These are phyloP conservation scores for Acinonyx jubatus DNA, from an alignment of 2,113 vertebrate genomes.

Conservation along the genomic window DNA sequence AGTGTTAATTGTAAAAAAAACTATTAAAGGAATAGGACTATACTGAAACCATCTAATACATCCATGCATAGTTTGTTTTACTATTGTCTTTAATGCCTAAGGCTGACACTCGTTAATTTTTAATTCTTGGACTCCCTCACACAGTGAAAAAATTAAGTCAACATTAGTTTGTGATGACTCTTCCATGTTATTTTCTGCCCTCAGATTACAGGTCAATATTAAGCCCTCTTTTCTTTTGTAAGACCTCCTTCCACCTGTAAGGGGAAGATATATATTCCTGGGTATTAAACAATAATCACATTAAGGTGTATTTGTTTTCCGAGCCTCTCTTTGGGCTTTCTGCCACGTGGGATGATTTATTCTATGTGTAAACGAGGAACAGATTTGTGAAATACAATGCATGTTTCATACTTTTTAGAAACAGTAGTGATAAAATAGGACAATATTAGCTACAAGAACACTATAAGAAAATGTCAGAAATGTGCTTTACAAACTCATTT, in stretches of 20 bases:
- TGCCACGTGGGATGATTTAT: background rate
- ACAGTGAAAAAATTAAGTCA: background rate
- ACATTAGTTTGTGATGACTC: background rate
- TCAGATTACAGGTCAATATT: background rate
- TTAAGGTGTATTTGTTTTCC: background rate
- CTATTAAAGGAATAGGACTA: background rate
- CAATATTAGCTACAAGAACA: background rate
- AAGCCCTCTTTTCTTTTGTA: background rate
- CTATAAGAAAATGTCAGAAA: background rate
- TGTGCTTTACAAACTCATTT: background rate
- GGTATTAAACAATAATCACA: background rate
- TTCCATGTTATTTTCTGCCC: background rate
- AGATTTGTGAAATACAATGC: background rate
- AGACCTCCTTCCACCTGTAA: background rate
- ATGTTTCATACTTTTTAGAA: background rate
- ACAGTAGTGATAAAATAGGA: background rate
- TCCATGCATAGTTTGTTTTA: background rate
- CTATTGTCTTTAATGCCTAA: background rate
- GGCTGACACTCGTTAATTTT: background rate
- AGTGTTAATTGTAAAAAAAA: conserved; percentile 4
- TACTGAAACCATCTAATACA: background rate
- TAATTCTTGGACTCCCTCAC: background rate
- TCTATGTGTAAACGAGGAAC: background rate
- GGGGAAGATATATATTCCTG: background rate
- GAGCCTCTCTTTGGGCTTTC: background rate